Percentiles rank a stretch among this genome's conserved stretches.
These are phyloP conservation scores for Conus betulinus DNA, from an alignment of 1,140 invertebrate species.

Conservation along the genomic window DNA sequence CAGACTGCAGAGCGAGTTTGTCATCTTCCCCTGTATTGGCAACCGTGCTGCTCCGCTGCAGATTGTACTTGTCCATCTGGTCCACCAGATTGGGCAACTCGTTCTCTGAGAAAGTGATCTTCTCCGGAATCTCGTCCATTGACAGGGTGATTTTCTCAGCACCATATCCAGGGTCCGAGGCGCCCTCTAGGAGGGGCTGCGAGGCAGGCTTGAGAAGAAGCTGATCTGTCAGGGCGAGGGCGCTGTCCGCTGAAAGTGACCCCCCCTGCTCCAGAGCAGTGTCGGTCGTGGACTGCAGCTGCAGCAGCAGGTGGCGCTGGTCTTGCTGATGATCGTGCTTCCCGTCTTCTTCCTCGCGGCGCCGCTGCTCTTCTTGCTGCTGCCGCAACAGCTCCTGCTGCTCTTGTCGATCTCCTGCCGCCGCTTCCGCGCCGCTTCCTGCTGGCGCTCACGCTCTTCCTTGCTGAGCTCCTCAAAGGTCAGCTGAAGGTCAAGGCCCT, in stretches of 20 bases:
- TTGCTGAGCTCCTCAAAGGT: not conserved
- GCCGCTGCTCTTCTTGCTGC: constrained; percentile 26
- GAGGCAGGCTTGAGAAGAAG: constrained; percentile 31
- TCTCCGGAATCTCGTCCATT: constrained; percentile 58
- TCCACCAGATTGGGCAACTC: constrained; percentile 68
- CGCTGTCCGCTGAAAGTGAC: not conserved
- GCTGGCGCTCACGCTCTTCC: not conserved
- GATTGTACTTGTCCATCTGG: constrained; percentile 65
- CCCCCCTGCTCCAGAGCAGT: not conserved
- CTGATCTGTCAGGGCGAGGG: not conserved
- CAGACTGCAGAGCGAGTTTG: too few relatives aligned
- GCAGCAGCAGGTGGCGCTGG: constrained; percentile 2
- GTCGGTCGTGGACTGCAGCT: not conserved
- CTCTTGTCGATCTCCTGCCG: constrained; percentile 33
- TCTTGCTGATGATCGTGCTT: not conserved
- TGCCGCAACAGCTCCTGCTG: constrained; percentile 29
- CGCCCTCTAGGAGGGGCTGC: constrained; percentile 4
- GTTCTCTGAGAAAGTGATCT: constrained; percentile 65
- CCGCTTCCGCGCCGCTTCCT: constrained; percentile 12
- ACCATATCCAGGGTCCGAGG: not conserved
- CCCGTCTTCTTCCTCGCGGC: not conserved
- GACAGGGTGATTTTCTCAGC: not conserved
- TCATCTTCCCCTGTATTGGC: not conserved
- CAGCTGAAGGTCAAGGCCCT: not conserved
- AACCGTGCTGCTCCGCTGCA: constrained; percentile 33